Percentiles rank a stretch among this genome's conserved stretches.
Conservation (phyloP, 2,113 vertebrate genomes). For the Hippocampus abdominalis region DNA sequence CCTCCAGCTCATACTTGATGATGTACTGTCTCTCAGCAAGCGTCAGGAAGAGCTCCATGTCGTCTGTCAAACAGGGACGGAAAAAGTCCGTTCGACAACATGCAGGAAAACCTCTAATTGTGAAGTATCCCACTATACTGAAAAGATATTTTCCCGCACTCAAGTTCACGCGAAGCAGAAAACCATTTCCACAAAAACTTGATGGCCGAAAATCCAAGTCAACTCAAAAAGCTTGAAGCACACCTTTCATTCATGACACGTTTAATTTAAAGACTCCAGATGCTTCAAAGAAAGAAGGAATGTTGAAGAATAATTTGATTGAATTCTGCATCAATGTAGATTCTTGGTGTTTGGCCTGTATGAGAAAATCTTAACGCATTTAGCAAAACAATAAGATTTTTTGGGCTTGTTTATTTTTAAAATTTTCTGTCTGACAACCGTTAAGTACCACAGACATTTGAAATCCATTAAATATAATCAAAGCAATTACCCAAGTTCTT, state of each 20-base stretch:
- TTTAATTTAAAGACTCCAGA: background rate
- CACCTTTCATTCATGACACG: background rate
- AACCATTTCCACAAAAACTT: background rate
- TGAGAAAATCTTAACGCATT: no score
- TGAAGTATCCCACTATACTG: background rate
- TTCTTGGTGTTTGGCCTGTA: no score
- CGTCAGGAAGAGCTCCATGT: conserved; percentile 74
- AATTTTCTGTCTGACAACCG: no score
- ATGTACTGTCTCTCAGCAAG: conserved; percentile 76
- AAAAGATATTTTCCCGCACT: background rate
- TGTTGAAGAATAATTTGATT: background rate
- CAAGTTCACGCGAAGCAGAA: background rate
- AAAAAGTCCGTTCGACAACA: background rate
- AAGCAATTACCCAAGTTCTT: no score
- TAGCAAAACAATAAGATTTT: no score
- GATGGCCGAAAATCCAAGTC: background rate
- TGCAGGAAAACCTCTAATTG: background rate
- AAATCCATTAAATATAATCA: no score
- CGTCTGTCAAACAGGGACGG: conserved; percentile 49
- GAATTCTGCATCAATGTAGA: no score
- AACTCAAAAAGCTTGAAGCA: background rate
- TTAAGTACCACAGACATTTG: no score
- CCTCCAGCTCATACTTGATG: conserved; percentile 73
- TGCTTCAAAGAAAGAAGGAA: background rate
- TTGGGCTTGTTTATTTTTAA: no score